These are phyloP conservation scores for Neoaliturus tenellus DNA, from an alignment of 2,888 invertebrate genomes.

Conservation along the genomic window DNA sequence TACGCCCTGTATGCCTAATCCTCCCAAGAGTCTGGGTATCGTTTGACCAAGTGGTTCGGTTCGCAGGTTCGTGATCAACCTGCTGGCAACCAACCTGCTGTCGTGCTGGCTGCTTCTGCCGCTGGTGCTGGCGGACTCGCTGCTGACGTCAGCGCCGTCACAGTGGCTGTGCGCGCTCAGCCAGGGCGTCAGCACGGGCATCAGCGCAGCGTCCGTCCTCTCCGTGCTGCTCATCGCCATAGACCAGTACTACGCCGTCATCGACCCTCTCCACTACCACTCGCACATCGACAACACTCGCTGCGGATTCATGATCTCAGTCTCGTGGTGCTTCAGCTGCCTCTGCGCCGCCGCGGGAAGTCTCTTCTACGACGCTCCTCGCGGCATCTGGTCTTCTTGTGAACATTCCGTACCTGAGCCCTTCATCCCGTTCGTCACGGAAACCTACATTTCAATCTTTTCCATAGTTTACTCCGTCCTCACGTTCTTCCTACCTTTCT, in stretches of 20 bases:
- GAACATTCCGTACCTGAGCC: not conserved
- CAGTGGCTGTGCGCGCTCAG: conserved; percentile 75
- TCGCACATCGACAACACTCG: conserved; percentile 75
- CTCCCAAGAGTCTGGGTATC: too few species aligned
- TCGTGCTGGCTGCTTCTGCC: conserved; percentile 72
- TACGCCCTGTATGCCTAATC: too few species aligned
- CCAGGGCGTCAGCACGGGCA: conserved; percentile 79
- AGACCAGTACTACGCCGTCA: conserved; percentile 81
- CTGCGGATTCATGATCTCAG: conserved; percentile 73
- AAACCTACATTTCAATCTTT: conserved; percentile 73
- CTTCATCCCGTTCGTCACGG: conserved; percentile 14
- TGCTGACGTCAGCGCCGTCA: conserved; percentile 49
- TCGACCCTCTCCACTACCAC: conserved; percentile 80
- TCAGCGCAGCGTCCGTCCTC: conserved; percentile 78
- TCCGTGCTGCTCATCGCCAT: conserved; percentile 79
- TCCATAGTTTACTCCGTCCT: conserved; percentile 73
- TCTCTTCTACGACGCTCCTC: conserved; percentile 68
- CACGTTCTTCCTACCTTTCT: conserved; percentile 75
- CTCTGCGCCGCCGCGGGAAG: conserved; percentile 73
- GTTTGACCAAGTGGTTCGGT: too few species aligned
- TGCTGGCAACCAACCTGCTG: conserved; percentile 73
- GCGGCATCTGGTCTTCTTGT: conserved; percentile 73
- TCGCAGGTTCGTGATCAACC: conserved; percentile 82
- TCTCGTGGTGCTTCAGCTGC: conserved; percentile 74
- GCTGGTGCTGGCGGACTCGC: conserved; percentile 69